Percentiles rank a stretch among this genome's conserved stretches.
phyloP scores from a whole-genome alignment of 2,113 vertebrate genomes.

The Anthoscopus minutus region DNA sequence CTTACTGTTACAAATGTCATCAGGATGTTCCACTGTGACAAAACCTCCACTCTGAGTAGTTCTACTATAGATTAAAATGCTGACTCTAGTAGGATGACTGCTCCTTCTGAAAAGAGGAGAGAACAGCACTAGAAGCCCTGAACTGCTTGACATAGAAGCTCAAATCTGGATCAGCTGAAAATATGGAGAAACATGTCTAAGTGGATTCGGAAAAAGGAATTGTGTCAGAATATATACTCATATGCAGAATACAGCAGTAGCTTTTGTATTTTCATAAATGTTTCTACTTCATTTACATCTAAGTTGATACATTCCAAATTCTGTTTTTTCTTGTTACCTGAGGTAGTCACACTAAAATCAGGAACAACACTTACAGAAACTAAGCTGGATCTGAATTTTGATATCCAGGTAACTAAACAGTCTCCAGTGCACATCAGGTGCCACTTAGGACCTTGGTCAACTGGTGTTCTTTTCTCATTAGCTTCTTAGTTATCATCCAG shows the following conservation, averaged over 20 bases:
- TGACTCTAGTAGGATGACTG: background rate
- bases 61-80: background rate
- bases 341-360: background rate
- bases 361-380: background rate
- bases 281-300: background rate
- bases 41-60: background rate
- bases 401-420: background rate
- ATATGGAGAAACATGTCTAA: accelerated
- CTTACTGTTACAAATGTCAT: background rate
- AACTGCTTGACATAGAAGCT: background rate
- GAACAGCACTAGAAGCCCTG: background rate
- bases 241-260: background rate
- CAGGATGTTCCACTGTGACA: background rate
- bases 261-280: background rate
- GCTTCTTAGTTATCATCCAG: background rate
- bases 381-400: background rate
- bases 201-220: background rate
- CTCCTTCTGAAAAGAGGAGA: background rate
- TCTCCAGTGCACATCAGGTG: background rate
- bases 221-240: background rate
- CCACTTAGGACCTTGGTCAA: background rate
- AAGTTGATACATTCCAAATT: background rate
- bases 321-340: background rate
- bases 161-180: background rate
- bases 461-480: background rate